Percentiles rank a stretch among this genome's conserved stretches.
These are phyloP conservation scores for Prietella phreatophila DNA, from an alignment of 2,113 vertebrate genomes.

Conservation along the genomic window DNA sequence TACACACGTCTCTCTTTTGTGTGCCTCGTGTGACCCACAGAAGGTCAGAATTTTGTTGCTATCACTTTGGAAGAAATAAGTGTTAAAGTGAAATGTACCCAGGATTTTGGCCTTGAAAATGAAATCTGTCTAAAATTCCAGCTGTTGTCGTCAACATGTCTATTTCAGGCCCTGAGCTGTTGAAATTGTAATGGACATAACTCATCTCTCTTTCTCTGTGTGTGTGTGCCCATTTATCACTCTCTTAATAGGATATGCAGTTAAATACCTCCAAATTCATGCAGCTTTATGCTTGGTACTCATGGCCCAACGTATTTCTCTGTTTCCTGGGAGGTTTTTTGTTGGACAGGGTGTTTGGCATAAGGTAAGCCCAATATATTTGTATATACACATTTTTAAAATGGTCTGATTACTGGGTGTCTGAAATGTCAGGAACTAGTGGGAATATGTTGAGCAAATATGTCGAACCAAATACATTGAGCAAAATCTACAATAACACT, in stretches of 20 bases:
- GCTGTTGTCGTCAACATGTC: neutral
- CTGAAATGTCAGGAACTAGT: neutral
- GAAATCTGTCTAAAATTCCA: neutral
- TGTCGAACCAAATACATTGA: neutral
- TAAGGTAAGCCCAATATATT: slow-evolving; percentile 74
- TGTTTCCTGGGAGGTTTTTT: slow-evolving; percentile 97
- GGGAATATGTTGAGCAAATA: neutral
- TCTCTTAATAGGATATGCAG: slow-evolving; percentile 81
- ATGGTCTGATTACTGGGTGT: neutral
- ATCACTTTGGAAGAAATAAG: neutral
- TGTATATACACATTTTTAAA: neutral
- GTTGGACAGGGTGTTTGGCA: slow-evolving; percentile 91
- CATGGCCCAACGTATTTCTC: slow-evolving; percentile 95
- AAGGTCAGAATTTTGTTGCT: neutral
- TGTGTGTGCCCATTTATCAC: neutral
- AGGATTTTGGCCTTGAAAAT: neutral
- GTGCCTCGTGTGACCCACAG: neutral
- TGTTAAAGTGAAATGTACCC: neutral
- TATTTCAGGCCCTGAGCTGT: neutral
- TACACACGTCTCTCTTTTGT: neutral
- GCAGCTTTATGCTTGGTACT: slow-evolving; percentile 97
- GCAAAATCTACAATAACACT: neutral
- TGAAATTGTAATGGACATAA: neutral
- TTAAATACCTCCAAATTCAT: slow-evolving; percentile 88
- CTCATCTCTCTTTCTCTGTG: neutral